These are phyloP conservation scores for Pygmarrhopalites habei DNA, from an alignment of 1,140 invertebrate species.

Conservation along the genomic window DNA sequence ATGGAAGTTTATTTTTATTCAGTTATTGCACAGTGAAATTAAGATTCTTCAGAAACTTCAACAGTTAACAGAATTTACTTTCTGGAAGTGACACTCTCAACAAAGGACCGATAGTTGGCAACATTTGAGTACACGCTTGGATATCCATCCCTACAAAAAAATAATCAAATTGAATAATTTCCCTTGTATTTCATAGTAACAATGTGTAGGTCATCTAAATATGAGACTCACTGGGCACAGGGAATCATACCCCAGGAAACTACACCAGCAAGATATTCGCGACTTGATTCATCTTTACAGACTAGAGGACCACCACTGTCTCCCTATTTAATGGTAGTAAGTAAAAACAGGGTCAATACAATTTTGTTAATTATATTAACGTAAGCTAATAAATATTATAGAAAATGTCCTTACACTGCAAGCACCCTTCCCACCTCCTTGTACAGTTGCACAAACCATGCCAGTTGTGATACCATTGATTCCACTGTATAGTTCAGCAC, in stretches of 20 bases:
- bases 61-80: no score
- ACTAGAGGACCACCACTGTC: slow-evolving; percentile 20
- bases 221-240: no score
- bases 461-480: neutral
- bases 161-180: no score
- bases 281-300: neutral
- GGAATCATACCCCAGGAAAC: slow-evolving; percentile 11
- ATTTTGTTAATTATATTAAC: neutral
- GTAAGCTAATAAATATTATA: neutral
- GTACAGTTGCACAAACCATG: slow-evolving; percentile 15
- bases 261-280: slow-evolving; percentile 15
- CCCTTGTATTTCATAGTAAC: no score
- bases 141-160: neutral
- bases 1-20: no score
- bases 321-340: slow-evolving; percentile 10
- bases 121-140: slow-evolving; percentile 13
- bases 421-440: neutral
- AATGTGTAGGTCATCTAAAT: no score
- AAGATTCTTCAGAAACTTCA: no score
- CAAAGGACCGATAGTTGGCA: neutral
- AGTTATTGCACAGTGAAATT: no score
- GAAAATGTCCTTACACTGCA: slow-evolving; percentile 6
- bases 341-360: neutral
- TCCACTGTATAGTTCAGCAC: neutral
- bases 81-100: no score